These are phyloP conservation scores for Dastarcus helophoroides DNA, from an alignment of 2,888 invertebrate species.

Conservation along the genomic window DNA sequence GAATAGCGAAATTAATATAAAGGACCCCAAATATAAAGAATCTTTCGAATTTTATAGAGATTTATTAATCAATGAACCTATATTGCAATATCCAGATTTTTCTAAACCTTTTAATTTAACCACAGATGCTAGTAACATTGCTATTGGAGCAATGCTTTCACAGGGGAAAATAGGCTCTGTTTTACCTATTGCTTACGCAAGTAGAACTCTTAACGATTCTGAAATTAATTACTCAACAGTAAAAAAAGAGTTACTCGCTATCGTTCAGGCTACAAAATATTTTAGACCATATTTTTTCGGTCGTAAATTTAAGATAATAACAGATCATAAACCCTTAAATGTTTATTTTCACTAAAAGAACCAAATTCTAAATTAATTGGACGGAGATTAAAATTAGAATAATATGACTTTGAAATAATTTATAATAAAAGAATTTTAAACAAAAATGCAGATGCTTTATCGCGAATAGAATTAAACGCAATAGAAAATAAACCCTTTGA, in stretches of 20 bases:
- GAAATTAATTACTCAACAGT: too few species aligned
- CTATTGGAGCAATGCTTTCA: slow-evolving; percentile 11
- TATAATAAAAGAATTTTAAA: too few species aligned
- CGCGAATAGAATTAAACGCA: too few species aligned
- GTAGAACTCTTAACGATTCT: slow-evolving; percentile 8
- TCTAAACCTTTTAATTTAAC: slow-evolving; percentile 9
- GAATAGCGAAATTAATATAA: too few species aligned
- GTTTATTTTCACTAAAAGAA: slow-evolving; percentile 3
- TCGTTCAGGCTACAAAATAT: neutral
- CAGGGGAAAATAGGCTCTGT: slow-evolving; percentile 13
- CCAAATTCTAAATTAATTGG: neutral
- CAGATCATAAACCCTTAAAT: slow-evolving; percentile 3
- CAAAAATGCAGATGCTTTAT: too few species aligned
- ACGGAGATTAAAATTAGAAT: slow-evolving; percentile 1
- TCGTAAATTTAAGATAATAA: neutral
- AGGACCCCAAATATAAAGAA: too few species aligned
- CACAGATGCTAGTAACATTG: slow-evolving; percentile 3
- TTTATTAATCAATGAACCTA: slow-evolving; percentile 1
- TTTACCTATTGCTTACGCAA: slow-evolving; percentile 14
- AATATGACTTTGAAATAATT: neutral
- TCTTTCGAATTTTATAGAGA: neutral
- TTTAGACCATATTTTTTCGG: neutral
- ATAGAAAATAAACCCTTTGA: too few species aligned
- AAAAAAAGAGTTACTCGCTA: too few species aligned
- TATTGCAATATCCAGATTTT: neutral